These are phyloP conservation scores for Tetraodon nigroviridis DNA, from an alignment of 2,113 vertebrate genomes.

Conservation along the genomic window DNA sequence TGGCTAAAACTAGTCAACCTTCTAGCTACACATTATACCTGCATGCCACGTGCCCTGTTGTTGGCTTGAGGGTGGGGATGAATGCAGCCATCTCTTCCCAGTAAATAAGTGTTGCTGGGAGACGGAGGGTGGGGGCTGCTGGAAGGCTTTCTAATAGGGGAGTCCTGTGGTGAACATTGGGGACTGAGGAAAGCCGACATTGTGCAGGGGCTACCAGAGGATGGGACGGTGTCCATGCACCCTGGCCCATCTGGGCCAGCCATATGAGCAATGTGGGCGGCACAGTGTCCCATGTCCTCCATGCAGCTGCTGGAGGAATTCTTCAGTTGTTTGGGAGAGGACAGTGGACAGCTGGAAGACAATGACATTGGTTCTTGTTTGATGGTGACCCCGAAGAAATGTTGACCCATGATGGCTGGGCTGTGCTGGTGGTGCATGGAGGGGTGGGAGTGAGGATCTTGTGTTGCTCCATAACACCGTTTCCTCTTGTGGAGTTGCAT, in stretches of 20 bases:
- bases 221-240: constrained; percentile 71
- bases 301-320: constrained; percentile 63
- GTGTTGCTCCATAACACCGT: constrained; percentile 68
- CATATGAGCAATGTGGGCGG: constrained; percentile 61
- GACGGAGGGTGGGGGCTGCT: constrained; percentile 87
- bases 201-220: constrained; percentile 68
- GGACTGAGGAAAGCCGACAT: constrained; percentile 91
- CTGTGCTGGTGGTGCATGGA: constrained; percentile 61
- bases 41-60: constrained; percentile 73
- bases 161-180: constrained; percentile 91
- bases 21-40: constrained; percentile 69
- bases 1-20: neutral
- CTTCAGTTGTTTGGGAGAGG: constrained; percentile 77
- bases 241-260: constrained; percentile 66
- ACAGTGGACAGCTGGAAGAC: constrained; percentile 84
- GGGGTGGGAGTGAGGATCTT: constrained; percentile 61
- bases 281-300: constrained; percentile 73
- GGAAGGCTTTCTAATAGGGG: constrained; percentile 75
- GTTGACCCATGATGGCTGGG: constrained; percentile 64
- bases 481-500: constrained; percentile 93
- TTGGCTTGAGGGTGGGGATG: constrained; percentile 66
- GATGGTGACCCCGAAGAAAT: constrained; percentile 82
- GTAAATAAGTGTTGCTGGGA: constrained; percentile 84
- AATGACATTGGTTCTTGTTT: constrained; percentile 84
- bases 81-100: constrained; percentile 74